Base-by-base conservation (phyloP, 2,797 vertebrate species). In the Netta rufina region DNA sequence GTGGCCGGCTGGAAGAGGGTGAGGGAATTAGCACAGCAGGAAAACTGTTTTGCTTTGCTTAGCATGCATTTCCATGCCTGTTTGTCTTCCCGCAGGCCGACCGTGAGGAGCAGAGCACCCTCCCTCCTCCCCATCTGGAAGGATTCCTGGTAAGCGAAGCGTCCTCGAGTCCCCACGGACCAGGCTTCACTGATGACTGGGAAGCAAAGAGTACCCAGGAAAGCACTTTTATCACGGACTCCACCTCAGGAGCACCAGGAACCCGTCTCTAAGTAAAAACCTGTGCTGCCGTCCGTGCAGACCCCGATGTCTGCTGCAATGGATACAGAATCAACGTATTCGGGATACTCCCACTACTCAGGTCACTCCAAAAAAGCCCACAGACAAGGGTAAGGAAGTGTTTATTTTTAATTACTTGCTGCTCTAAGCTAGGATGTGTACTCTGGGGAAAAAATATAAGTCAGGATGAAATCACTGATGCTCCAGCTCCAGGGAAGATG, bases 271-370 rank as follows among this genome's bases (percentile, higher is more conserved):
- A 33, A 95, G 41, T 69, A 94, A 90, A 90, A 93, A 72, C 47
- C 82, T 54, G 70, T 53, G 62, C 84, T 83, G 45, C 51, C 84
- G 9, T 78, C 74, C 0, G 47, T 85, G 49, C 85, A 80, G 88
- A 95, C 91, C 90, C 45, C 20, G 1, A 95, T 87, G 95, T 84
- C 93, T 93, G 84, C 95, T 94, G 94, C 97, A 97, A 99, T 99
- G 99, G 99, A 99, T 98, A 99, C 99, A 11, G 99, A 99, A 98
- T 99, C 99, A 9, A 99, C 99, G 5, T 99, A 99, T 95, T 99
- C 99, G 32, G 99, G 99, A 87, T 99, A 99, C 97, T 99, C 99
- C 84, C 98, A 99, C 98, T 98, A 99, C 96, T 99, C 99, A 93
- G 98, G 98, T 96, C 98, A 99, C 97, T 99, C 99, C 19, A 99